phyloP scores from a whole-genome alignment of 2,888 invertebrate species.

The Agonopterix heracliana region DNA sequence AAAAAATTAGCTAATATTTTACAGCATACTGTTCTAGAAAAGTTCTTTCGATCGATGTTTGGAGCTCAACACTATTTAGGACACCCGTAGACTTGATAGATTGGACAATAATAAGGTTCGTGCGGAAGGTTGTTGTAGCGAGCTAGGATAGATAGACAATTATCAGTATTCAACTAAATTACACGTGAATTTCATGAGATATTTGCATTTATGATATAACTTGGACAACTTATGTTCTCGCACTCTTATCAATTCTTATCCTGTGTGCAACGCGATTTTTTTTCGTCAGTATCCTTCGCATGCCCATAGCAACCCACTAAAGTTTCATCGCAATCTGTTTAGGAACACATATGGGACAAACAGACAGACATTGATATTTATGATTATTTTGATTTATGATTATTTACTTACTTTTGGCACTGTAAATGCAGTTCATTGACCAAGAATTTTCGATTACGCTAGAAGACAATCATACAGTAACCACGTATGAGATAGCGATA shows the following conservation, averaged over 20 bases:
- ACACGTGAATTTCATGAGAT: background rate
- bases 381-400: too few relatives aligned
- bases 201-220: background rate
- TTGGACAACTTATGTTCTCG: background rate
- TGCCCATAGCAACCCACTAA: too few relatives aligned
- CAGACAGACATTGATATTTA: too few relatives aligned
- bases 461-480: background rate
- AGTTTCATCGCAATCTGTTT: too few relatives aligned
- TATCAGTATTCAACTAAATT: background rate
- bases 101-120: constrained; percentile 18
- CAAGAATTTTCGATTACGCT: background rate
- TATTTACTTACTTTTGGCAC: too few relatives aligned
- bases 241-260: background rate
- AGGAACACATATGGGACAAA: too few relatives aligned
- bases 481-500: background rate
- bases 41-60: too few relatives aligned
- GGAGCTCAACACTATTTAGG: background rate
- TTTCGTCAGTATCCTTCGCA: too few relatives aligned
- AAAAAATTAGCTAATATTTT: too few relatives aligned
- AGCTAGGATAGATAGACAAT: constrained; percentile 6
- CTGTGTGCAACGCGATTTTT: too few relatives aligned
- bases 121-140: constrained; percentile 12
- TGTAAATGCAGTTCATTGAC: too few relatives aligned
- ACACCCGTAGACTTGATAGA: background rate
- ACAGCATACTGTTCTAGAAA: too few relatives aligned